Evolutionary conservation across 2,113 vertebrate genomes (phyloP).

Genomic region (Lepidothrix coronata): DNA sequence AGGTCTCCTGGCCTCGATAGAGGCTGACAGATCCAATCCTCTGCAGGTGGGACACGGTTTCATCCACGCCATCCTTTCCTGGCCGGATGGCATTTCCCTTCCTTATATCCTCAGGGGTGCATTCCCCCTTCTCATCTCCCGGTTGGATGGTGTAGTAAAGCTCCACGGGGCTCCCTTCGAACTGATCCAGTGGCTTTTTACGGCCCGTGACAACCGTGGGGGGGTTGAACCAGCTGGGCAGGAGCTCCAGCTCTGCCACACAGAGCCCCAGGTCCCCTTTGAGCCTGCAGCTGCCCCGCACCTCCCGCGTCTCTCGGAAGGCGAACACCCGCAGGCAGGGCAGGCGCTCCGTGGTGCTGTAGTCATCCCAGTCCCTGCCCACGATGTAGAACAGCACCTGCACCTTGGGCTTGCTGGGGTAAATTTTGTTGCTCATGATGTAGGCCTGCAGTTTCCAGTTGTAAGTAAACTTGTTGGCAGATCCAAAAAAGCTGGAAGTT

Average conservation of each 20-base stretch:
- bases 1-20: constrained; percentile 72
- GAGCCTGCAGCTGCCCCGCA: constrained; percentile 84
- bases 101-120: constrained; percentile 77
- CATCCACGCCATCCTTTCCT: constrained; percentile 79
- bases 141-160: constrained; percentile 88
- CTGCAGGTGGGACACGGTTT: constrained; percentile 76
- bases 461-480: constrained; percentile 77
- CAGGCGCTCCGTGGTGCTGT: constrained; percentile 75
- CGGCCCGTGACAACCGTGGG: constrained; percentile 77
- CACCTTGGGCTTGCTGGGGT: constrained; percentile 82
- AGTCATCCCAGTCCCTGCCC: constrained; percentile 91
- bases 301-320: constrained; percentile 90
- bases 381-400: constrained; percentile 89
- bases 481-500: constrained; percentile 70
- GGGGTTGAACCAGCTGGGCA: constrained; percentile 84
- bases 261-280: constrained; percentile 85
- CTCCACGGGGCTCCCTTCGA: constrained; percentile 85
- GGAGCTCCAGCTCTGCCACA: constrained; percentile 87
- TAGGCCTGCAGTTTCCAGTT: constrained; percentile 90
- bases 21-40: constrained; percentile 85
- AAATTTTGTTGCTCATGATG: constrained; percentile 82
- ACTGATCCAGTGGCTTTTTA: constrained; percentile 70
- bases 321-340: constrained; percentile 91
- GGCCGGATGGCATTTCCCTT: constrained; percentile 84
- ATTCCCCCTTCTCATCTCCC: constrained; percentile 74